A percentile compares a stretch with the other conserved stretches of the same genome.
These are phyloP conservation scores for Mastomys natalensis DNA, from an alignment of 2,113 vertebrate genomes.

Conservation along the genomic window DNA sequence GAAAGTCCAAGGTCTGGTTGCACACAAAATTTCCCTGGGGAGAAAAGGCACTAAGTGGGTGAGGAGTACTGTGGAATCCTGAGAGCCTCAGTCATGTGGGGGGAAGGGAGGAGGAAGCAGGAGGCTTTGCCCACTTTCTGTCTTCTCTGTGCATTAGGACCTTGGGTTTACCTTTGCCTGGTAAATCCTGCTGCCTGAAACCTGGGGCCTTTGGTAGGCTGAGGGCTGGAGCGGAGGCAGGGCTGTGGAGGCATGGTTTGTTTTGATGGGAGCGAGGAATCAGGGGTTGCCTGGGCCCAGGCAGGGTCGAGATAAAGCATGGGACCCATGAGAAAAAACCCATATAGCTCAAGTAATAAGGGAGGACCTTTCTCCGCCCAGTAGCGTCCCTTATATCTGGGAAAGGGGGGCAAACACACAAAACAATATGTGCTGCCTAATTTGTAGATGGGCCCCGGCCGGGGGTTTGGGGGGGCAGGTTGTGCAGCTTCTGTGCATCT, in stretches of 20 bases:
- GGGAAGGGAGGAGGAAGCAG: not conserved
- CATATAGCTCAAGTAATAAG: too few relatives aligned
- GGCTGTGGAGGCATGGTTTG: not conserved
- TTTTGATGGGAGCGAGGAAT: not conserved
- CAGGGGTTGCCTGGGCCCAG: not conserved
- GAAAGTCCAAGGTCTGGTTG: not conserved
- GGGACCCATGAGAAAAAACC: not conserved
- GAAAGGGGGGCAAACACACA: not conserved
- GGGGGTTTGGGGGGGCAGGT: too few relatives aligned
- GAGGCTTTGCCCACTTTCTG: not conserved
- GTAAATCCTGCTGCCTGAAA: not conserved
- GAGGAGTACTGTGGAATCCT: too few relatives aligned
- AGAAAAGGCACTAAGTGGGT: not conserved
- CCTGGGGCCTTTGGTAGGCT: constrained; percentile 83
- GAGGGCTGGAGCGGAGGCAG: not conserved
- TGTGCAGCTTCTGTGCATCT: not conserved
- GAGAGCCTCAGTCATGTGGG: not conserved
- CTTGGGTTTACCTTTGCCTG: constrained; percentile 12
- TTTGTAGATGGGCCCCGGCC: too few relatives aligned
- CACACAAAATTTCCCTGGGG: not conserved
- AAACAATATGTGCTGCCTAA: not conserved
- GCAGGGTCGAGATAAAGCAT: not conserved
- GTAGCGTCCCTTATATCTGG: not conserved
- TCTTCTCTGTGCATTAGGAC: not conserved
- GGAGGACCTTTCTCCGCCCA: too few relatives aligned